These are phyloP conservation scores for Dipodomys stephensi DNA, from an alignment of 2,113 vertebrate species.

Conservation along the genomic window DNA sequence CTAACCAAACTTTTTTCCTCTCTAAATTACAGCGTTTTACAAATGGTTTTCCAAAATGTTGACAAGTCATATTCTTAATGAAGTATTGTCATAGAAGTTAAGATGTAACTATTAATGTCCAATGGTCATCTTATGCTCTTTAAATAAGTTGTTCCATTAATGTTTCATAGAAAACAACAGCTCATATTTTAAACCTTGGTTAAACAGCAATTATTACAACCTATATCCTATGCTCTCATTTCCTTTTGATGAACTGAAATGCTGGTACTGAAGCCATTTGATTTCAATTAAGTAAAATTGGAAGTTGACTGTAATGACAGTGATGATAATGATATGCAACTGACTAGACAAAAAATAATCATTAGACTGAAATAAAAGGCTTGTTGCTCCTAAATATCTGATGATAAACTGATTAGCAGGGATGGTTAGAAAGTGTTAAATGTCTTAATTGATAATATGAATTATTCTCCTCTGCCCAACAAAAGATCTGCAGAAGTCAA, in stretches of 20 bases:
- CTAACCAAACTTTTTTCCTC: neutral
- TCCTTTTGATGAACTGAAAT: constrained; percentile 51
- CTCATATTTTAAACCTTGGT: neutral
- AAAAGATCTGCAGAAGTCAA: neutral
- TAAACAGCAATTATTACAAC: constrained; percentile 24
- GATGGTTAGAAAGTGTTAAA: neutral
- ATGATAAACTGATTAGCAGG: constrained; percentile 14
- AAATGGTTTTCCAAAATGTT: neutral
- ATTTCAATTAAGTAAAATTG: constrained; percentile 58
- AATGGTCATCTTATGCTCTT: neutral
- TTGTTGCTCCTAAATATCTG: neutral
- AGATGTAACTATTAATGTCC: neutral
- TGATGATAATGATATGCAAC: constrained; percentile 1
- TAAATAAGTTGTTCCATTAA: neutral
- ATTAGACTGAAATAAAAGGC: constrained; percentile 26
- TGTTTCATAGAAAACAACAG: constrained; percentile 9
- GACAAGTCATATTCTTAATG: neutral
- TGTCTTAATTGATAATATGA: neutral
- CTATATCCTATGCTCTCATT: constrained; percentile 3
- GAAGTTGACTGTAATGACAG: neutral
- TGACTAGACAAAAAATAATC: constrained; percentile 19
- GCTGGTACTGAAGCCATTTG: neutral
- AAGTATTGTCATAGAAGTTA: neutral
- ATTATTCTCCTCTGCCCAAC: neutral
- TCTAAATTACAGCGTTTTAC: neutral